These are phyloP conservation scores for Melanotaenia duboulayi DNA, from an alignment of 2,113 vertebrate species.

Conservation along the genomic window DNA sequence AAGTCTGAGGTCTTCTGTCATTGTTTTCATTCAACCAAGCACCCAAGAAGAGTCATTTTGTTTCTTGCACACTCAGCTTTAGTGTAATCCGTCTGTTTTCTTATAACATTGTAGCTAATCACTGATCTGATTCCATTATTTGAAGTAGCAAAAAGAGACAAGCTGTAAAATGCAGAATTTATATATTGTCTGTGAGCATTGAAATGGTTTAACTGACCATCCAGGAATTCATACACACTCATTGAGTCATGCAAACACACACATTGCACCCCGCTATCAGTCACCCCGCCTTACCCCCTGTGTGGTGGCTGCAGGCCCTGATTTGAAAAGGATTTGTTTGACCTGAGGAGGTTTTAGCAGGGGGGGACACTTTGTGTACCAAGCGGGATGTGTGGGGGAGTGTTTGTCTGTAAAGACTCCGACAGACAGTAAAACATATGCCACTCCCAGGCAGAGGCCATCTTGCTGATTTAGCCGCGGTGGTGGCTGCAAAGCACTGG, in stretches of 20 bases:
- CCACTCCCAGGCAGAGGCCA: slow-evolving; percentile 72
- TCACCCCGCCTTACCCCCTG: slow-evolving; percentile 63
- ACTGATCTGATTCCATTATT: not conserved
- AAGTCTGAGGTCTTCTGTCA: slow-evolving; percentile 23
- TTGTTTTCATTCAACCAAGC: slow-evolving; percentile 11
- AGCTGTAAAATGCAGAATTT: not conserved
- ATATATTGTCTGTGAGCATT: not conserved
- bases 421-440: slow-evolving; percentile 87
- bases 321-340: slow-evolving; percentile 82
- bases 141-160: not conserved
- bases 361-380: slow-evolving; percentile 25
- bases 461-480: slow-evolving; percentile 72
- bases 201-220: slow-evolving; percentile 23
- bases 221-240: slow-evolving; percentile 26
- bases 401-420: slow-evolving; percentile 48
- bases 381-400: slow-evolving; percentile 17
- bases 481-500: slow-evolving; percentile 13
- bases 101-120: not conserved
- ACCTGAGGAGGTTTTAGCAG: slow-evolving; percentile 62
- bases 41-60: not conserved
- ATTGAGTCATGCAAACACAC: slow-evolving; percentile 7
- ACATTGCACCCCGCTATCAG: not conserved
- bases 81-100: not conserved
- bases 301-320: slow-evolving; percentile 74
- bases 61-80: slow-evolving; percentile 9